Percentiles rank a stretch among this genome's conserved stretches.
Evolutionary conservation across 2,888 invertebrate species (phyloP).

Genomic region (Ferrisia virgata): DNA sequence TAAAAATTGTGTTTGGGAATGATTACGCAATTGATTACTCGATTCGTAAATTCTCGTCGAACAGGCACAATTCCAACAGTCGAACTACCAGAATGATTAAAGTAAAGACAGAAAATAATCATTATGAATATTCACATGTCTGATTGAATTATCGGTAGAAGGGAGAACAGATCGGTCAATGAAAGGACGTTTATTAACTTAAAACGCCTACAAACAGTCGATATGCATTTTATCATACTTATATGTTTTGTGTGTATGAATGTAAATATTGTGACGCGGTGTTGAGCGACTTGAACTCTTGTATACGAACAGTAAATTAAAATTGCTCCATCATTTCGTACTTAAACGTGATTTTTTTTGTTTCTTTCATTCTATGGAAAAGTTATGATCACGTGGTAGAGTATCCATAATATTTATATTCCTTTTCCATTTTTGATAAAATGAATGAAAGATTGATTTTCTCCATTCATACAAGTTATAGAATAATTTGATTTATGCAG

Average conservation of each 20-base stretch:
- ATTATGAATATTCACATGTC: conserved; percentile 13
- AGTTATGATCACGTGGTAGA: too few species aligned
- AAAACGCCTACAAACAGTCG: conserved; percentile 9
- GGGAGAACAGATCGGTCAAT: conserved; percentile 19
- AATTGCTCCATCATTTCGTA: too few species aligned
- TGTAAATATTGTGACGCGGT: not conserved
- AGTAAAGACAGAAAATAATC: not conserved
- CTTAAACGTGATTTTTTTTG: too few species aligned
- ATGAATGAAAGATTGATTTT: too few species aligned
- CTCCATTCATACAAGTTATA: too few species aligned
- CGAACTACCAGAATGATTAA: not conserved
- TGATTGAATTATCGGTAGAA: conserved; percentile 21
- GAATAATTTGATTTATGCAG: too few species aligned
- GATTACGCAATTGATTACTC: not conserved
- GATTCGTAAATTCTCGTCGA: not conserved
- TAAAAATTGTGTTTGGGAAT: not conserved
- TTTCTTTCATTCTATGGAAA: too few species aligned
- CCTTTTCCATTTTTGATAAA: too few species aligned
- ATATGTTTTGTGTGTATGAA: not conserved
- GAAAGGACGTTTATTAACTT: conserved; percentile 6
- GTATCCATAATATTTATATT: too few species aligned
- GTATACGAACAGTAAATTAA: not conserved
- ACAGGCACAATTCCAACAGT: not conserved
- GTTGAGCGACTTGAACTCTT: not conserved
- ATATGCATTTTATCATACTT: conserved; percentile 3